phyloP scores from a whole-genome alignment of 2,888 invertebrate species.

The Cantharis lateralis region DNA sequence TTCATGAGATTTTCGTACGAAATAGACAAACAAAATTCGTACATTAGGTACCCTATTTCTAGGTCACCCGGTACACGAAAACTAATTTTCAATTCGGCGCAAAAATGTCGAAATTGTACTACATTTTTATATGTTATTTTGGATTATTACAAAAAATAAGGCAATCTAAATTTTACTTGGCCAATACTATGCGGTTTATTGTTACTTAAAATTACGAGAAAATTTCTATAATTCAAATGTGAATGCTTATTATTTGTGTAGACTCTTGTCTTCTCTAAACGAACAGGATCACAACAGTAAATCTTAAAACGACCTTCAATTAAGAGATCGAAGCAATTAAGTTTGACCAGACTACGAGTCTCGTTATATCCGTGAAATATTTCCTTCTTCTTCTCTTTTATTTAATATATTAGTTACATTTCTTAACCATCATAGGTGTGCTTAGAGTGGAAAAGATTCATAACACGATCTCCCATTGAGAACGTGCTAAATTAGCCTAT shows the following conservation, averaged over 20 bases:
- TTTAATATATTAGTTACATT: no score
- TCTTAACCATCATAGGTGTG: neutral
- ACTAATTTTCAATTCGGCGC: neutral
- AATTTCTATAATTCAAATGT: neutral
- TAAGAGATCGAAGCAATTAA: neutral
- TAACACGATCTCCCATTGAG: neutral
- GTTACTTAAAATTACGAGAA: neutral
- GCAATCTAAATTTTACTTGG: no score
- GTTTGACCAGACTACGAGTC: neutral
- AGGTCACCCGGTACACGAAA: slow-evolving; percentile 13
- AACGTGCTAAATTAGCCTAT: neutral
- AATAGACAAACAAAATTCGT: neutral
- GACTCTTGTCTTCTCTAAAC: neutral
- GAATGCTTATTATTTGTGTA: neutral
- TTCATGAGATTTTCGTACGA: slow-evolving; percentile 5
- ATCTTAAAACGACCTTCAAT: neutral
- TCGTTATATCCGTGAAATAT: neutral
- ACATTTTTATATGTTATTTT: neutral
- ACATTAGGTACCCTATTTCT: slow-evolving; percentile 2
- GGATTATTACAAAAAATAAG: no score
- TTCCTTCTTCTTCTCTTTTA: neutral
- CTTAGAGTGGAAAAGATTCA: neutral
- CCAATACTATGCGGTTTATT: neutral
- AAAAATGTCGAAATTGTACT: slow-evolving; percentile 7
- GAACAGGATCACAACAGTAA: neutral